These are phyloP conservation scores for Holothuria leucospilota DNA, from an alignment of 53 echinoderm and acorn worm species.

Conservation along the genomic window DNA sequence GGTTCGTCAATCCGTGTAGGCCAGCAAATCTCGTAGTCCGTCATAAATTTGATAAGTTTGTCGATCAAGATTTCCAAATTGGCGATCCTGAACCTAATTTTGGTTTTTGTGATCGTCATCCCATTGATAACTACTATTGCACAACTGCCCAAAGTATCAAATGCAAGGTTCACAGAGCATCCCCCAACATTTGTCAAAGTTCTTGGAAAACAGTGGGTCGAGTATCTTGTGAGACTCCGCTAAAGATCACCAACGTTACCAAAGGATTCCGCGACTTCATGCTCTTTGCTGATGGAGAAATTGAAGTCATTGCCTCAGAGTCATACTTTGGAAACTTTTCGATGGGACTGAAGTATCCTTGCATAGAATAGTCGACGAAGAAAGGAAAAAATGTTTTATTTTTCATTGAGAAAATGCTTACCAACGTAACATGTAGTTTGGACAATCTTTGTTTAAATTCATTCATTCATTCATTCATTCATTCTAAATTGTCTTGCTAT, in stretches of 20 bases:
- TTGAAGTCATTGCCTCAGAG: constrained; percentile 5
- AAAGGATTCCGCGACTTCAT: not conserved
- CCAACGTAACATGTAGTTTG: no score
- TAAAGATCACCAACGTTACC: not conserved
- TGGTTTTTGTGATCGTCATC: not conserved
- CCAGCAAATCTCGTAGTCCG: not conserved
- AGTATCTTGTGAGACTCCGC: not conserved
- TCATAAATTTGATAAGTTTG: constrained; percentile 7
- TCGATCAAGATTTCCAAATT: not conserved
- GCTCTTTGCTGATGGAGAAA: constrained; percentile 3
- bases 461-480: no score
- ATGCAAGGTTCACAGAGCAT: not conserved
- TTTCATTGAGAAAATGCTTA: no score
- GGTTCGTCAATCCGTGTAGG: not conserved
- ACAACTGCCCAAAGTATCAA: not conserved
- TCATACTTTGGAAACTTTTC: not conserved
- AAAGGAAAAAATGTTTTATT: no score
- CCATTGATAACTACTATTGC: not conserved
- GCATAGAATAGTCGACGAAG: no score
- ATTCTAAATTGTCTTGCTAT: no score
- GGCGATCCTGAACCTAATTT: not conserved
- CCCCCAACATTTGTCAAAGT: constrained; percentile 15
- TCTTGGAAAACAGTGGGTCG: not conserved
- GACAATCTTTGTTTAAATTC: no score
- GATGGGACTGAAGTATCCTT: constrained; percentile 10